Base-by-base conservation (phyloP, 1,140 invertebrate species). In the Acromyrmex heyeri region DNA sequence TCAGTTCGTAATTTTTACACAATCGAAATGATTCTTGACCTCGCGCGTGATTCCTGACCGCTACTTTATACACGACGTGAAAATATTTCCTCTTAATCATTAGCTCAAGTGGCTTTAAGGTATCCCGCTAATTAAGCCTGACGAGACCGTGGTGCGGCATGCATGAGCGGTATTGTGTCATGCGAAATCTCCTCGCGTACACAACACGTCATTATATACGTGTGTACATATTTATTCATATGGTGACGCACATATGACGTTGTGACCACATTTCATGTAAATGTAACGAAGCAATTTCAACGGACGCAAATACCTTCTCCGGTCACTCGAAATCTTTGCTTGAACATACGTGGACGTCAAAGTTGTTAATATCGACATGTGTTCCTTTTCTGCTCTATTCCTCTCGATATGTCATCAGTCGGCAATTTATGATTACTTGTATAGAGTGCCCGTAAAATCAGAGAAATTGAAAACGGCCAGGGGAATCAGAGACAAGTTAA, bases 371-470 rank as follows among this genome's bases (percentile, higher is more conserved):
- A 57, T 34, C 27, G 18, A 65, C 2, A 55, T 21, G 48, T 50
- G 16, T 77, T 62, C 69, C 53, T 86, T 50, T 59, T 61, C 34
- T 18, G 61, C 67, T 62, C 76, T 69, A 61, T 72, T 73, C 79
- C 65, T 82, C 67, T 48, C 69, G 44, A 61, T 86, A 50, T 59
- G 78, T 61, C 38, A 62, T 53, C 75, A 34, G 48, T 27, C 78
- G 81, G 75, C 89, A 85, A 91, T 92, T 91, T 91, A 90, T 88
- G 79, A 83, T 76, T 91, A 91, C 86, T 91, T 92, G 91, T 87
- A 76, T 86, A 86, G 38, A 8, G 8, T 10, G 3, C 0, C 2
- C 2, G 10, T 10, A 10, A 44, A 44, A 44, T 10, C 10, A 44
- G 8, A 2, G 38, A 44, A 44, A 44, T 44, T 44, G 38, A 44